Conservation (phyloP, 2,888 invertebrate genomes). For the Xanthia icteritia region DNA sequence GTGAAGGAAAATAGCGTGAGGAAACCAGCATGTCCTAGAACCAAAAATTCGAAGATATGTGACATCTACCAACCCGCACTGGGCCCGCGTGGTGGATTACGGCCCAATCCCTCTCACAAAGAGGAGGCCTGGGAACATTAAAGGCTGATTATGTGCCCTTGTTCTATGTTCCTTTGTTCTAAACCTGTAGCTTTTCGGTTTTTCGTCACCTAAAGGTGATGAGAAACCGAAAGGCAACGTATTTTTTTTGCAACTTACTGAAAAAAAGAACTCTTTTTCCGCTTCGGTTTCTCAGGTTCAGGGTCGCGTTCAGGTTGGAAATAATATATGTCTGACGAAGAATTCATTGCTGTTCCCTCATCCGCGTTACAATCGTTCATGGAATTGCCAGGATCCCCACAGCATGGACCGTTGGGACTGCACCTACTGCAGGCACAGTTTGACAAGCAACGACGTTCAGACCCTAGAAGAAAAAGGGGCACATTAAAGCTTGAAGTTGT, state of each 20-base stretch:
- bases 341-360: background rate
- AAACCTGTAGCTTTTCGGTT: too few species aligned
- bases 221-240: too few species aligned
- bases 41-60: too few species aligned
- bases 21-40: too few species aligned
- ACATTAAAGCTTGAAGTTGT: background rate
- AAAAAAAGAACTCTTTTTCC: background rate
- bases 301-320: background rate
- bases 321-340: background rate
- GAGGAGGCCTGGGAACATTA: too few species aligned
- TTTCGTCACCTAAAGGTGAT: too few species aligned
- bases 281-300: too few species aligned
- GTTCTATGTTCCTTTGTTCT: background rate
- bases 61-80: too few species aligned
- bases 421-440: slow-evolving; percentile 73
- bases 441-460: slow-evolving; percentile 67
- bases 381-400: slow-evolving; percentile 71
- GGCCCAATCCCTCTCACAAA: too few species aligned
- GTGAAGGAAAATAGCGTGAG: too few species aligned
- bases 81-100: too few species aligned
- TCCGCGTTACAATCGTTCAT: slow-evolving; percentile 60
- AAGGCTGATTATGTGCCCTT: background rate
- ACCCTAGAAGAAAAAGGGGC: background rate
- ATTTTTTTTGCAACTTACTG: slow-evolving; percentile 7
- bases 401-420: slow-evolving; percentile 63